These are phyloP conservation scores for Prosopocoilus inquinatus DNA, from an alignment of 2,888 invertebrate genomes.

Conservation along the genomic window DNA sequence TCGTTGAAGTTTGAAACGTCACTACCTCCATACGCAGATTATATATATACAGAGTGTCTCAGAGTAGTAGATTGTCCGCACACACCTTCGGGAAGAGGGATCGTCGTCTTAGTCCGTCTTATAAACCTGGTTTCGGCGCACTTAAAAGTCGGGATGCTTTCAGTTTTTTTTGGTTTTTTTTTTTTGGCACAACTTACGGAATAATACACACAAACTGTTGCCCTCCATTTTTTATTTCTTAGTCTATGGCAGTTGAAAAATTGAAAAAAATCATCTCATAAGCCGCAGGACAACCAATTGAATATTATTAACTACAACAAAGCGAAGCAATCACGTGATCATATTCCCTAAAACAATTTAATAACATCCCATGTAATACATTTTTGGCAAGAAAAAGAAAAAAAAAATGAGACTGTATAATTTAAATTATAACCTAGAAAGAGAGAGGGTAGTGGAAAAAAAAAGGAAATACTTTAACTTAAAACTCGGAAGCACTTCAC, in stretches of 20 bases:
- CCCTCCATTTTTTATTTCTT: not conserved
- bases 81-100: conserved; percentile 1
- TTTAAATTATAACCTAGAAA: too few relatives aligned
- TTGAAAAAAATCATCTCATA: not conserved
- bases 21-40: conserved; percentile 32
- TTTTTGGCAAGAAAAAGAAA: too few relatives aligned
- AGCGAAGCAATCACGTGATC: too few relatives aligned
- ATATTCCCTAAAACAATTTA: too few relatives aligned
- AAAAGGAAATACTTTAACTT: too few relatives aligned
- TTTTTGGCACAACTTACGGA: conserved; percentile 25
- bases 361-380: too few relatives aligned
- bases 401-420: too few relatives aligned
- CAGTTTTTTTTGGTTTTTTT: not conserved
- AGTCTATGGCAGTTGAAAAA: not conserved
- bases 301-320: too few relatives aligned
- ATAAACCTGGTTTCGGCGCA: conserved; percentile 11
- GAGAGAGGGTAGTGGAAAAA: too few relatives aligned
- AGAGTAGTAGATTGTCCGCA: conserved; percentile 15
- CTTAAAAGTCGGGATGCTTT: not conserved
- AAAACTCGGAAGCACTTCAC: too few relatives aligned
- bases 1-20: conserved; percentile 49
- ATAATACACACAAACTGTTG: not conserved
- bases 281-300: too few relatives aligned
- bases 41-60: conserved; percentile 4
- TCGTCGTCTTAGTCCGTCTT: not conserved